These are phyloP conservation scores for Julus scandinavius DNA, from an alignment of 2,888 invertebrate genomes.

Conservation along the genomic window DNA sequence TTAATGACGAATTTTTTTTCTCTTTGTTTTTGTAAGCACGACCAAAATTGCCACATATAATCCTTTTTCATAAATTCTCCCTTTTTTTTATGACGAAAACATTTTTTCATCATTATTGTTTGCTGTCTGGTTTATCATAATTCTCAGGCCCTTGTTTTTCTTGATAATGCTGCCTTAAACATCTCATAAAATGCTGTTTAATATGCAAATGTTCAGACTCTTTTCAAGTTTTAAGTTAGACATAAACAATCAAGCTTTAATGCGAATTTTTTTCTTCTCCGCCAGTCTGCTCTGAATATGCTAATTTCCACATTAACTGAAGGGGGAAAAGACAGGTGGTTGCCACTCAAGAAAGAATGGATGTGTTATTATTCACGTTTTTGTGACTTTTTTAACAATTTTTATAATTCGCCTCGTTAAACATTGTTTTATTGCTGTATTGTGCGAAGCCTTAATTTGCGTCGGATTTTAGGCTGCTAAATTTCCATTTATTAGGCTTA, in stretches of 20 bases:
- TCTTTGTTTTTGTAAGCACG: neutral
- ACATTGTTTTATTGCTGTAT: conserved; percentile 41
- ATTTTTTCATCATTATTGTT: conserved; percentile 8
- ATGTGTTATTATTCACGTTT: neutral
- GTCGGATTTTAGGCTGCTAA: neutral
- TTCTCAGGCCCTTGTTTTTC: neutral
- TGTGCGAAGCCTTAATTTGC: conserved; percentile 5
- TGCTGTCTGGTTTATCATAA: neutral
- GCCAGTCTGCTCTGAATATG: neutral
- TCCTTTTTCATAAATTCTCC: neutral
- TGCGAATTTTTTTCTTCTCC: neutral
- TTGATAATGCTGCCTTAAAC: neutral
- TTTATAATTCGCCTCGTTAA: neutral
- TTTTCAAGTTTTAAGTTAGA: conserved; percentile 39
- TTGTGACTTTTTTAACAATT: neutral
- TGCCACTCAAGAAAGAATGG: neutral
- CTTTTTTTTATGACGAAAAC: conserved; percentile 2
- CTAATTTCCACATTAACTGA: neutral
- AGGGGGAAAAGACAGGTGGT: conserved; percentile 38
- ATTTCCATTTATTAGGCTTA: conserved; percentile 30
- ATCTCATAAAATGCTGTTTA: conserved; percentile 34
- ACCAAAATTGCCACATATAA: neutral
- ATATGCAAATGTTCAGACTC: neutral
- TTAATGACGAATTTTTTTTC: neutral
- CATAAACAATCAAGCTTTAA: conserved; percentile 18